phyloP scores from a whole-genome alignment of 2,888 invertebrate genomes.

The Lampropteryx suffumata region DNA sequence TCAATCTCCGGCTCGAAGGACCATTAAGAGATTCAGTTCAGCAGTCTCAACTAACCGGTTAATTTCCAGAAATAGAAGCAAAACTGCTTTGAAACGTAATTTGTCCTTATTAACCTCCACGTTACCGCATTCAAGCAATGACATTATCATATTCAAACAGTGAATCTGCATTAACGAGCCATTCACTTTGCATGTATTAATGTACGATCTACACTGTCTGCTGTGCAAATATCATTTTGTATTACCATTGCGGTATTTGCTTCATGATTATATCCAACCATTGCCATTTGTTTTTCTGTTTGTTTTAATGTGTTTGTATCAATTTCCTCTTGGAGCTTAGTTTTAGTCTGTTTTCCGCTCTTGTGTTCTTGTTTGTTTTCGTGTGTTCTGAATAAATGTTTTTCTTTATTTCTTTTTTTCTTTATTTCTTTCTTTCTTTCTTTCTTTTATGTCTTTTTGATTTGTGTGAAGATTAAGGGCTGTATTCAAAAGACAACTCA shows the following conservation, averaged over 20 bases:
- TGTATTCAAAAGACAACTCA: too few species aligned
- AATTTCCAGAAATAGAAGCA: conserved; percentile 1
- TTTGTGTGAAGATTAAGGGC: too few species aligned
- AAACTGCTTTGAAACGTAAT: conserved; percentile 5
- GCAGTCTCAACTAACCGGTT: not conserved
- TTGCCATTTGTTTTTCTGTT: too few species aligned
- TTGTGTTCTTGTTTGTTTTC: too few species aligned
- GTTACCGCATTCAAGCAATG: conserved; percentile 9
- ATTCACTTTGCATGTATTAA: conserved; percentile 18
- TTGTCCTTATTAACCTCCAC: conserved; percentile 14
- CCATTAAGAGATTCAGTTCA: not conserved
- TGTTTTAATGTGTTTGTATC: too few species aligned
- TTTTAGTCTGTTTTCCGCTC: too few species aligned
- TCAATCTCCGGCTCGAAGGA: not conserved
- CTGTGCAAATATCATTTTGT: not conserved
- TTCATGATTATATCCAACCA: too few species aligned
- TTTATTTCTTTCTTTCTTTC: too few species aligned
- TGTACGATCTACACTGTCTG: not conserved
- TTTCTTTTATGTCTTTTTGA: too few species aligned
- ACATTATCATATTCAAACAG: conserved; percentile 24
- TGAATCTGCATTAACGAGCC: conserved; percentile 15
- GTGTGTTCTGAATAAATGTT: too few species aligned
- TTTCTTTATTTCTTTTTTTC: too few species aligned
- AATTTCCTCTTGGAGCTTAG: too few species aligned
- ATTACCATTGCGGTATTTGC: not conserved